Evolutionary conservation across 2,113 vertebrate genomes (phyloP), one percentile per base, ranked within the genome.

Genomic region (Scopus umbretta): DNA sequence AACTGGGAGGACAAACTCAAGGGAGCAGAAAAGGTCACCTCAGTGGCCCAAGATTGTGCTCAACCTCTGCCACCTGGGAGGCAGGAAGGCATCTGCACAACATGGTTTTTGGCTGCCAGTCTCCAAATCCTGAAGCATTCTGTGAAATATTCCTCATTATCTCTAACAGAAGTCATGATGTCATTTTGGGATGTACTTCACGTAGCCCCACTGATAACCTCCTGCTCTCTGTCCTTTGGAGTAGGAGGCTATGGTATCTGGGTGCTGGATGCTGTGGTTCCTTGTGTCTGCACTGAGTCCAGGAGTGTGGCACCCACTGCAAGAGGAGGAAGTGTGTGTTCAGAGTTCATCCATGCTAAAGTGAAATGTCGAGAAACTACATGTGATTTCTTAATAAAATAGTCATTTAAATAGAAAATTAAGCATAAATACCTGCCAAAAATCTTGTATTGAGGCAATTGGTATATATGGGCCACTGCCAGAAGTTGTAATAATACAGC

Each of bases 371-470:
- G 73, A 86, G 45, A 7, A 66, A 36, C 75, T 90, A n/a, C 38
- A 27, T 59, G 63, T 4, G 9, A 27, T 19, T 91, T 94, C 55
- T 78, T 93, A 58, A 73, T 88, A 76, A 83, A 96, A 86, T 36
- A 80, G 29, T 14, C 29, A 80, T 59, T 93, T 90, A 83, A 83
- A 59, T 59, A 58, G 26, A 78, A 92, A 94, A 90, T 55, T 52
- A 83, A 83, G 67, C 17, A 38, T 73, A 95, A 93, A 95, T 76
- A 73, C 45, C 59, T 90, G 92, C 79, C 86, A 86, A 88, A 95
- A 94, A 49, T 70, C 61, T 42, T 83, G 38, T 58, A 14, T 70
- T 40, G 88, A 71, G 34, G 27, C 86, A 71, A 86, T 30, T 83
- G 80, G 59, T 87, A 34, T 71, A 53, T 52, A 58, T 80, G 75